Conservation (phyloP, 2,888 invertebrate species). For the Drosophila multiciliata region DNA sequence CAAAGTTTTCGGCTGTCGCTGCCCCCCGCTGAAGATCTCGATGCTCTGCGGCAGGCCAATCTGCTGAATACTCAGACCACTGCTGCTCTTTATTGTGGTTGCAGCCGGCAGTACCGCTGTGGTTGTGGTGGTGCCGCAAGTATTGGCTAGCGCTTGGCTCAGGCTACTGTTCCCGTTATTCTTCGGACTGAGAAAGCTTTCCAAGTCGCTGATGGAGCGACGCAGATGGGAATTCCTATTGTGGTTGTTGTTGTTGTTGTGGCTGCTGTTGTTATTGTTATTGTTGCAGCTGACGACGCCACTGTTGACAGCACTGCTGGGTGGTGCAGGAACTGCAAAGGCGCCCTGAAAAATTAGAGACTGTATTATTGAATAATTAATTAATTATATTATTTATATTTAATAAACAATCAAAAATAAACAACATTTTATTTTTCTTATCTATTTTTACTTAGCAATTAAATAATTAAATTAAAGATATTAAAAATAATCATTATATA, state of each 20-base stretch:
- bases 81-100: slow-evolving; percentile 73
- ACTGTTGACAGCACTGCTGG: slow-evolving; percentile 67
- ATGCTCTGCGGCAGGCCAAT: slow-evolving; percentile 82
- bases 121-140: slow-evolving; percentile 68
- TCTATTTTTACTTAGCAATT: background rate
- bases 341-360: slow-evolving; percentile 79
- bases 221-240: slow-evolving; percentile 76
- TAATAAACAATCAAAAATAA: background rate
- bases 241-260: slow-evolving; percentile 64
- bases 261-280: slow-evolving; percentile 67
- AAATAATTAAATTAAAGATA: no score
- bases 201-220: slow-evolving; percentile 83
- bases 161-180: slow-evolving; percentile 57
- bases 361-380: background rate
- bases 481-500: no score
- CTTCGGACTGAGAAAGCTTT: slow-evolving; percentile 84
- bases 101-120: slow-evolving; percentile 75
- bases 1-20: slow-evolving; percentile 77
- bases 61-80: slow-evolving; percentile 78
- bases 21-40: slow-evolving; percentile 76
- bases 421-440: background rate
- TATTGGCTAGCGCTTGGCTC: slow-evolving; percentile 53
- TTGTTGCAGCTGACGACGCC: slow-evolving; percentile 19
- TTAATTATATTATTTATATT: background rate
- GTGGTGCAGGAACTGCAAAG: slow-evolving; percentile 85